Base-by-base conservation (phyloP, 2,797 vertebrate genomes). In the Pangasius mekongensis region DNA sequence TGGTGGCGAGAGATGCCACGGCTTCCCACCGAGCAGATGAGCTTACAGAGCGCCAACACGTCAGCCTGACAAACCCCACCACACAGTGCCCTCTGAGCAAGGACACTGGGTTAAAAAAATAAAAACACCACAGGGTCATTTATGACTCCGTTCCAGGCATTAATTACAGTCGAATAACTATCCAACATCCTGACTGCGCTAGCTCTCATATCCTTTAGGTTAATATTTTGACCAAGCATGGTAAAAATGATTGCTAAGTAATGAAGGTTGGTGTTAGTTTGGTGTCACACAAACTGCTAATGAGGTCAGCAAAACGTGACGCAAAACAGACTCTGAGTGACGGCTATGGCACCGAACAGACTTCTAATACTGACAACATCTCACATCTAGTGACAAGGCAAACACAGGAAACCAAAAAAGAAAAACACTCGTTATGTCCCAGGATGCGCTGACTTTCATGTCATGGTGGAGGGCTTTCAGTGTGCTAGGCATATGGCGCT, bases 401-500 rank as follows among this genome's bases (percentile, higher is more conserved):
- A 87, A 71, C 74, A 30, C 49, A 58, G 27, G 66, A 87, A 36
- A 84, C n/a, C 14, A 87, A 39, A 36, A 52, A 52, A 73, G 54
- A 56, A 67, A 47, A 16, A 84, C 33, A 82, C 81, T 69, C 30
- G 58, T 83, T 66, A 36, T 49, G 76, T 84, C 83, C 66, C 91
- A 78, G 52, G 73, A 81, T 84, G 56, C 69, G n/a, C 74, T 36
- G 89, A 92, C 95, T 96, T 95, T 95, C 91, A 95, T 95, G 94
- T 95, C 94, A 95, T 60, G 89, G 74, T 67, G n/a, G 90, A 87
- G 91, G 93, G 95, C 95, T 96, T 95, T 94, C 94, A 60, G 83
- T 58, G 86, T 77, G 86, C 87, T 94, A 92, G 93, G 95, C 97
- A 98, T 97, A 97, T 97, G 97, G 97, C 92, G 93, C 95, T 95